phyloP scores from a whole-genome alignment of 2,113 vertebrate species.

The Pygoscelis adeliae region DNA sequence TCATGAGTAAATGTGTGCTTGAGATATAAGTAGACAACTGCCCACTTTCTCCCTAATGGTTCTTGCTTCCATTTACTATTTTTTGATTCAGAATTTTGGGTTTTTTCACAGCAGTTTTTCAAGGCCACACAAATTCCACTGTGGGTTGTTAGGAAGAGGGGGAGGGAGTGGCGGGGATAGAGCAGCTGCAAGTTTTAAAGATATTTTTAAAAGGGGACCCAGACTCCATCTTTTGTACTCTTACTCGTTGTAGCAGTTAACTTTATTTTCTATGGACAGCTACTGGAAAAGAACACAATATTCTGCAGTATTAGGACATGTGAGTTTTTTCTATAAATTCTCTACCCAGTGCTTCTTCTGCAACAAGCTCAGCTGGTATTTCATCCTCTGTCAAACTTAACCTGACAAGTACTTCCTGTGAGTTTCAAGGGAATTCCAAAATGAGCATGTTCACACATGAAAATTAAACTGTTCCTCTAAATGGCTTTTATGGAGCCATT shows the following conservation, averaged over 20 bases:
- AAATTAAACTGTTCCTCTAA: constrained; percentile 2
- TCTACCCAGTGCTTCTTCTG: not conserved
- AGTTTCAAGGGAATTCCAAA: not conserved
- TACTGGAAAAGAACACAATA: not conserved
- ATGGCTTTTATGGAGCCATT: not conserved
- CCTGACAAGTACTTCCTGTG: not conserved
- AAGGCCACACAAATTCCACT: not conserved
- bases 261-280: not conserved
- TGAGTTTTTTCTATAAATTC: not conserved
- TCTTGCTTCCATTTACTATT: not conserved
- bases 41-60: not conserved
- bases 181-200: not conserved
- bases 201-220: not conserved
- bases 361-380: not conserved
- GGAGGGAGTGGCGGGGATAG: not conserved
- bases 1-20: not conserved
- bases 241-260: not conserved
- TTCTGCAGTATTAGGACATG: not conserved
- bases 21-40: not conserved
- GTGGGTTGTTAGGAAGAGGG: not conserved
- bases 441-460: not conserved
- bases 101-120: not conserved
- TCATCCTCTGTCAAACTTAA: not conserved
- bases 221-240: not conserved
- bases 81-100: not conserved